These are phyloP conservation scores for Cyrtorhinus lividipennis DNA, from an alignment of 1,140 invertebrate species.

Conservation along the genomic window DNA sequence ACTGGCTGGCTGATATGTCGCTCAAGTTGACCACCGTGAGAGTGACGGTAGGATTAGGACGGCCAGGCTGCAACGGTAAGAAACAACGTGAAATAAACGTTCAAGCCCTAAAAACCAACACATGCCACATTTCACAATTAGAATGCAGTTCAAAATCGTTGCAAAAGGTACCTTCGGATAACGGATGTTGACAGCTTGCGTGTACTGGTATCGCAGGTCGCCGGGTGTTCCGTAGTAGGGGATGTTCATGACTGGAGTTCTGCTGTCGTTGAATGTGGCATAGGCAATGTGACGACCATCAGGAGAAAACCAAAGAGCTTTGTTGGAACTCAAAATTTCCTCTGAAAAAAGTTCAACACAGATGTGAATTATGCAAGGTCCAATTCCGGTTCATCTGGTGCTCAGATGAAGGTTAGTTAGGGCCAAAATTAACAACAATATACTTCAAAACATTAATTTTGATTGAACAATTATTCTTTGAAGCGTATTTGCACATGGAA, in stretches of 20 bases:
- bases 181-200: constrained; percentile 47
- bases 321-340: constrained; percentile 73
- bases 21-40: constrained; percentile 48
- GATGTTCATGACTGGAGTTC: constrained; percentile 42
- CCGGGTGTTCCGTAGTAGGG: constrained; percentile 50
- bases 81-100: constrained; percentile 16
- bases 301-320: constrained; percentile 79
- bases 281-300: constrained; percentile 64
- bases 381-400: too few species aligned
- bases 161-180: constrained; percentile 84
- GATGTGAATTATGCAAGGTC: too few species aligned
- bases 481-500: too few species aligned
- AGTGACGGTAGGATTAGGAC: constrained; percentile 56
- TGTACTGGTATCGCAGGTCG: constrained; percentile 48
- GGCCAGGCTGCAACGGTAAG: constrained; percentile 46
- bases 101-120: neutral
- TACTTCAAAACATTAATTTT: constrained; percentile 3
- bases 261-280: constrained; percentile 68
- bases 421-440: too few species aligned
- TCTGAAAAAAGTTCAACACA: constrained; percentile 57
- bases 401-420: too few species aligned
- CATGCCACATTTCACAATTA: neutral
- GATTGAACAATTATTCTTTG: constrained; percentile 4
- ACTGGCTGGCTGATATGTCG: neutral
- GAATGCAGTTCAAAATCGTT: too few species aligned